Conservation (phyloP, 2,888 invertebrate genomes). For the Choreutis nemorana region DNA sequence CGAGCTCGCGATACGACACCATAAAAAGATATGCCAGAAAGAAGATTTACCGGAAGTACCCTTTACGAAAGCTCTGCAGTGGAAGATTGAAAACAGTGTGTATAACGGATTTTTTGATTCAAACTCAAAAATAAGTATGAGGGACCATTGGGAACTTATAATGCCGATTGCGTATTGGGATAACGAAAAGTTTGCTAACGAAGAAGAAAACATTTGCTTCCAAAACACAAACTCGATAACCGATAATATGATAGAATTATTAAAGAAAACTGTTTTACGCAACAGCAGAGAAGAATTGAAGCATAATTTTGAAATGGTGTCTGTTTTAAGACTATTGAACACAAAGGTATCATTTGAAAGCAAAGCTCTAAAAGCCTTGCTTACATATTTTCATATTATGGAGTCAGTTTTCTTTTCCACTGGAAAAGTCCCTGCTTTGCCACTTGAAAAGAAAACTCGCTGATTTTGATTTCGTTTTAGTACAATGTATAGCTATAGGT, state of each 20-base stretch:
- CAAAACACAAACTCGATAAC: slow-evolving; percentile 32
- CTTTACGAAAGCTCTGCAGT: slow-evolving; percentile 34
- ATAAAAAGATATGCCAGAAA: slow-evolving; percentile 24
- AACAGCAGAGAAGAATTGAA: slow-evolving; percentile 26
- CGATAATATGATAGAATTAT: slow-evolving; percentile 30
- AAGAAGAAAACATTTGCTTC: slow-evolving; percentile 42
- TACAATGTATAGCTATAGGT: too few relatives aligned
- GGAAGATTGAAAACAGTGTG: slow-evolving; percentile 37
- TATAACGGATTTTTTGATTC: slow-evolving; percentile 33
- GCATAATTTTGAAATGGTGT: slow-evolving; percentile 25
- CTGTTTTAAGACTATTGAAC: slow-evolving; percentile 37
- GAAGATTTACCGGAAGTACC: slow-evolving; percentile 19
- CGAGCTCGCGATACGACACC: slow-evolving; percentile 28
- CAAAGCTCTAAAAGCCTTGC: too few relatives aligned
- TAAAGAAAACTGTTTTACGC: slow-evolving; percentile 27
- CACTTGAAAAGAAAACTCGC: not conserved
- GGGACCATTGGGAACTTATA: slow-evolving; percentile 39
- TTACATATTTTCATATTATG: too few relatives aligned
- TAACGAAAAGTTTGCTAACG: slow-evolving; percentile 33
- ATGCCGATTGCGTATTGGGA: slow-evolving; percentile 44
- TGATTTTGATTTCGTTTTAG: slow-evolving; percentile 2
- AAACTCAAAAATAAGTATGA: slow-evolving; percentile 25
- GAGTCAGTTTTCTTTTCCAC: too few relatives aligned
- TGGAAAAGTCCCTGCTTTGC: slow-evolving; percentile 1
- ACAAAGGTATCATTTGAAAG: too few relatives aligned